Base-by-base conservation (phyloP, 1,140 invertebrate genomes). In the Bradysia coprophila region DNA sequence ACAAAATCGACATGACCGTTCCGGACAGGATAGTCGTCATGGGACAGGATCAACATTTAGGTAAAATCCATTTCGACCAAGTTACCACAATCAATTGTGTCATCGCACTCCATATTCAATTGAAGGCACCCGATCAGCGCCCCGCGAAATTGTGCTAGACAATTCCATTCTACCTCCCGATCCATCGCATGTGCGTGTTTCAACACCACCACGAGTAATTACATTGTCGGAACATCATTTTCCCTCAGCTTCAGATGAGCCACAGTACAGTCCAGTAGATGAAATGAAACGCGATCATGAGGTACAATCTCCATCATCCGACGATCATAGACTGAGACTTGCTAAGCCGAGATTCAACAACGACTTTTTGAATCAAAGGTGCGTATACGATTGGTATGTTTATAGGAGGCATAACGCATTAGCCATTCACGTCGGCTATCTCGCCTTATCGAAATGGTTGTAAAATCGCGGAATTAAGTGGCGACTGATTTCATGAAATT, bases 11-110 rank as follows among this genome's bases (percentile, higher is more conserved):
- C 46, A 92, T 91, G 87, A 76, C 77, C 54, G 86, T 92, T 21
- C 87, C 87, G n/a, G 86, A 90, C 49, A 69, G 85, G 53, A 91
- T 92, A 59, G 66, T 91, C 46, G 82, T 90, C 40, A 68, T 77
- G 49, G 87, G 83, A 15, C 77, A 87, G 57, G 82, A 89, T 51
- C 79, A 86, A 55, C 80, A 86, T 62, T 52, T 82, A 55, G 70
- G 69, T 71, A 54, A 55, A 45, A 28, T 28, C 6, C 24, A 28
- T 8, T 28, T 13, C 13, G 24, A 8, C 15, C 2, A n/a, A 9
- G 31, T 32, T 8, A 23, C 33, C 21, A 15, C 6, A 28, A 28
- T 6, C 6, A 8, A 28, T 28, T 28, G 6, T 28, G 6, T 28
- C 24, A 36, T 38, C 21, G 18, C 21, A 4, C 3, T 38, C n/a